Evolutionary conservation across 2,888 invertebrate genomes (phyloP).

Genomic region (Leuctra nigra): DNA sequence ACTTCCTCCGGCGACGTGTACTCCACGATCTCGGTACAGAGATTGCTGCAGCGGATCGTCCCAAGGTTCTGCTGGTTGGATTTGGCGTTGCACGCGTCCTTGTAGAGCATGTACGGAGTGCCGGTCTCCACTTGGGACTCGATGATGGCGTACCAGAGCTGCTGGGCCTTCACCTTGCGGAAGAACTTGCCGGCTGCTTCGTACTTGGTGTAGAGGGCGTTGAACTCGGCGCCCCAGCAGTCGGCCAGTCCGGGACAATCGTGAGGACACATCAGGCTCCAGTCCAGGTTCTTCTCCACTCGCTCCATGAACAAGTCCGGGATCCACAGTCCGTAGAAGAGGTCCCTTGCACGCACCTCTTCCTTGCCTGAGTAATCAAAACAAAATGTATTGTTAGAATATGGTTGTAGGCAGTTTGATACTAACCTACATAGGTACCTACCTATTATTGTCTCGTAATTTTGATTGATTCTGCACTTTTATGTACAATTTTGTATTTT

Average conservation of each 20-base stretch:
- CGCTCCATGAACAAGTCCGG: conserved; percentile 98
- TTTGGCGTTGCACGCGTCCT: conserved; percentile 94
- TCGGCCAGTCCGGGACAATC: conserved; percentile 86
- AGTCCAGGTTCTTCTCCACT: conserved; percentile 72
- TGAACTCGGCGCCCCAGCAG: conserved; percentile 94
- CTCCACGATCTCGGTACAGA: conserved; percentile 97
- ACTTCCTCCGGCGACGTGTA: conserved; percentile 87
- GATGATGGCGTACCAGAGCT: conserved; percentile 90
- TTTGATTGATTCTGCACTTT: no score
- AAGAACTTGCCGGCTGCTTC: conserved; percentile 68
- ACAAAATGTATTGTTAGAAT: no score
- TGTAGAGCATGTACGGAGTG: conserved; percentile 94
- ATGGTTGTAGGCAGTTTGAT: no score
- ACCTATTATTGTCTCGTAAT: no score
- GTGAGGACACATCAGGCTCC: conserved; percentile 97
- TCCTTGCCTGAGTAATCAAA: conserved; percentile 90
- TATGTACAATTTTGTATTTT: no score
- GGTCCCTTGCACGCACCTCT: conserved; percentile 86
- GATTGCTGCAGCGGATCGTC: conserved; percentile 95
- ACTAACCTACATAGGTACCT: no score
- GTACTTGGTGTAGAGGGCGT: conserved; percentile 75
- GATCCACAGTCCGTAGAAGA: conserved; percentile 97
- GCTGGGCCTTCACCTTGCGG: conserved; percentile 64
- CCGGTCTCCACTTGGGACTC: conserved; percentile 97
- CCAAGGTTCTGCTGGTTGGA: conserved; percentile 98